Evolutionary conservation across 1,140 invertebrate species (phyloP), one percentile per base, ranked within the genome.

Genomic region (Drosophila gunungcola): DNA sequence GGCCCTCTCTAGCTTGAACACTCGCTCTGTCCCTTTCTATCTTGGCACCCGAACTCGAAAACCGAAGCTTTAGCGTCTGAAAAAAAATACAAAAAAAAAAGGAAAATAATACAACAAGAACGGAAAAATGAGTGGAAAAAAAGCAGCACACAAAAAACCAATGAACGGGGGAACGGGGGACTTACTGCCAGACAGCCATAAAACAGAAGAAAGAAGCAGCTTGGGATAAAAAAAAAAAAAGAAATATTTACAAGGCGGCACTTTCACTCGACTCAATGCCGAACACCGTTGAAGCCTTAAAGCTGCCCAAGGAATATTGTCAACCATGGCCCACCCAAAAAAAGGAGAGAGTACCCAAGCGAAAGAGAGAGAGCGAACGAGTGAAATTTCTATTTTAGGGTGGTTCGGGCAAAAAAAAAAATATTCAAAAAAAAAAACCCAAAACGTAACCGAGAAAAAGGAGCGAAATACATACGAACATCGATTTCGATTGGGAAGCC

Each of bases 401-500:
- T 84, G 80, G 72, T 72, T 80, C 69, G 61, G 65, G 62, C 57
- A 73, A 77, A 82, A 60, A 42, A 43, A 56, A 46, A 27, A 34
- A 46, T 39, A 80, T 52, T 57, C 13, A 7, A 13, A 43, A 60
- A 27, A 38, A 25, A 57, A 43, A 63, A 63, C 51, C 27, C 51
- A 16, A 54, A 63, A 78, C 42, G 46, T 38, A 42, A 65, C 55
- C 25, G 64, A 54, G 61, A 52, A 76, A 69, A 62, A 74, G 63
- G 62, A 67, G 54, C 67, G 61, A 48, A 82, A 80, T 88, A 88
- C 77, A 88, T 88, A 89, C 80, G 80, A 78, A 89, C 90, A 91
- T 91, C 90, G 90, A 91, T 91, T 91, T 91, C 90, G 90, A 91
- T 91, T 91, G 90, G 90, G 90, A 91, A 91, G 90, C 82, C 90